phyloP scores from a whole-genome alignment of 2,113 vertebrate genomes.

The Rhabdomys dilectus region DNA sequence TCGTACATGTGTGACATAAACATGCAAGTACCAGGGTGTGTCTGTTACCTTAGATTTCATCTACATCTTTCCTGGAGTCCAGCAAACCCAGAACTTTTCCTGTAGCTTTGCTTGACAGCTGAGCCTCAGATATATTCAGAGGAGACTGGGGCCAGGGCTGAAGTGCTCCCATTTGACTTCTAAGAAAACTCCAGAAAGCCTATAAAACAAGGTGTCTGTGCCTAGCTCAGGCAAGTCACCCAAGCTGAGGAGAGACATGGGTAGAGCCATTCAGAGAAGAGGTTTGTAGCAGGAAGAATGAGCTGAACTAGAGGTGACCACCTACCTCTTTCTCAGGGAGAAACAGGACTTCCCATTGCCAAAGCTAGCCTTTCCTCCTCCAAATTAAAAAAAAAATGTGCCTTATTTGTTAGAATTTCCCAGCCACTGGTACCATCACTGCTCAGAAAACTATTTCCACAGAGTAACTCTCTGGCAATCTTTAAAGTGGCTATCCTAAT shows the following conservation, averaged over 20 bases:
- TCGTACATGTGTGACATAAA: too few relatives aligned
- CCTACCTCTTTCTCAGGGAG: too few relatives aligned
- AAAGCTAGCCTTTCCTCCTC: background rate
- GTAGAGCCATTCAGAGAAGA: background rate
- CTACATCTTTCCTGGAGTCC: background rate
- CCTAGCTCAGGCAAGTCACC: too few relatives aligned
- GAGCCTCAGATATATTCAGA: background rate
- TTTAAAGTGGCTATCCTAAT: background rate
- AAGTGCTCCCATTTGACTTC: too few relatives aligned
- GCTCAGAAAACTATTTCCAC: background rate
- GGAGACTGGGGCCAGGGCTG: too few relatives aligned
- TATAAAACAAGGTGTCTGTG: too few relatives aligned
- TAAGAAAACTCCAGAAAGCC: background rate
- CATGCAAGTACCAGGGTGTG: accelerated
- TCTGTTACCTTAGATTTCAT: too few relatives aligned
- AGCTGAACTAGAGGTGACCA: background rate
- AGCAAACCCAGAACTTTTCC: background rate
- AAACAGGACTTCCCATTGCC: background rate
- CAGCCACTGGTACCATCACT: background rate
- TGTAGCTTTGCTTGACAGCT: background rate
- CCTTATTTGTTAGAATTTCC: background rate
- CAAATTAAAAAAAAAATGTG: background rate
- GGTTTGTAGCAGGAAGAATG: background rate
- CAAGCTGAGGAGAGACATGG: background rate
- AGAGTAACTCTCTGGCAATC: too few relatives aligned